A percentile compares a stretch with the other conserved stretches of the same genome.
These are phyloP conservation scores for Manis pentadactyla DNA, from an alignment of 2,797 vertebrate species.

Conservation along the genomic window DNA sequence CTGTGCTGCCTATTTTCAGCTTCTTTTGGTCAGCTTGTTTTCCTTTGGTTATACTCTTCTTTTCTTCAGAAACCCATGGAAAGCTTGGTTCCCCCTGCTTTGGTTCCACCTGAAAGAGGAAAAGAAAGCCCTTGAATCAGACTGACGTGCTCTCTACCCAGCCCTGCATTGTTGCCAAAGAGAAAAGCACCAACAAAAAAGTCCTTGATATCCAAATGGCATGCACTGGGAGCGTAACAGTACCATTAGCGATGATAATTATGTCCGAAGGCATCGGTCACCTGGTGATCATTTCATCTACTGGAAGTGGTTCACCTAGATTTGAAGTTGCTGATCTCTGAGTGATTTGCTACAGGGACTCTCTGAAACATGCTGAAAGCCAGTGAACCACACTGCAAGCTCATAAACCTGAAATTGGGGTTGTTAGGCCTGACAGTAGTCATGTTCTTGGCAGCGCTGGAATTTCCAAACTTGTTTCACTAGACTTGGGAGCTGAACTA, in stretches of 20 bases:
- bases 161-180: neutral
- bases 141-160: neutral
- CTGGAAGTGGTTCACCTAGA: neutral
- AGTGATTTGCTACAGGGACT: neutral
- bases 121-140: conserved; percentile 59
- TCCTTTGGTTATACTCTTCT: conserved; percentile 47
- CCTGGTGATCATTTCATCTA: neutral
- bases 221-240: neutral
- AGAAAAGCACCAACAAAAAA: neutral
- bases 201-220: neutral
- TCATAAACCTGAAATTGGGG: neutral
- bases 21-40: conserved; percentile 41
- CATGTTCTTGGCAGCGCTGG: neutral
- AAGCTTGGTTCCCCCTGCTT: conserved; percentile 64
- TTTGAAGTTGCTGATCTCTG: neutral
- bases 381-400: neutral
- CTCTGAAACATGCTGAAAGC: neutral
- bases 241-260: neutral
- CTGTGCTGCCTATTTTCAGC: conserved; percentile 62
- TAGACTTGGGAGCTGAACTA: neutral
- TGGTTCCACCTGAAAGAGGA: conserved; percentile 74
- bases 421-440: neutral
- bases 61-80: conserved; percentile 65
- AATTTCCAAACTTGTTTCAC: neutral
- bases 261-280: neutral